Conservation (phyloP, 1,140 invertebrate species). For the Drosophila repletoides region DNA sequence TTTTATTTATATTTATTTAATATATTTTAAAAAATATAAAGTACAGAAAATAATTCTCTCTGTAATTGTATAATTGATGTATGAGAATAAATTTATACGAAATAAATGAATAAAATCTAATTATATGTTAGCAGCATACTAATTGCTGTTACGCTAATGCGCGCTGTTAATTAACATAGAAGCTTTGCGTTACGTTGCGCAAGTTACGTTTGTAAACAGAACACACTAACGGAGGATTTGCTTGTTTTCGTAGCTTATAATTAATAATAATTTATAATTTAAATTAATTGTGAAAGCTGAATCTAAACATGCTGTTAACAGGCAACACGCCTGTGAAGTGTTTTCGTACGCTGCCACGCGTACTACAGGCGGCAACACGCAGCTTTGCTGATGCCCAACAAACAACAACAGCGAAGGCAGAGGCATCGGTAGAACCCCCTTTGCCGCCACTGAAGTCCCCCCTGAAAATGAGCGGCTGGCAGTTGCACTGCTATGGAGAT, state of each 20-base stretch:
- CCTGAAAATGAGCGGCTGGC: constrained; percentile 88
- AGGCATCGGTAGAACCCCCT: not conserved
- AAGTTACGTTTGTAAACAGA: constrained; percentile 23
- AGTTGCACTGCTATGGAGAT: constrained; percentile 89
- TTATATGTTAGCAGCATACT: not conserved
- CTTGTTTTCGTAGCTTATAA: not conserved
- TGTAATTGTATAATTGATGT: too few relatives aligned
- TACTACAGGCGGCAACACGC: not conserved
- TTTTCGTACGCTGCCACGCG: not conserved
- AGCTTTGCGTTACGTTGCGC: constrained; percentile 13
- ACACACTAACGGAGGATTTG: too few relatives aligned
- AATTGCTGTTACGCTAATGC: not conserved
- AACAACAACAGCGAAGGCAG: not conserved
- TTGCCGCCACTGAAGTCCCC: not conserved
- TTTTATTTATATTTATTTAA: too few relatives aligned
- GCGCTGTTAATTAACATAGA: not conserved
- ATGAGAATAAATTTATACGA: too few relatives aligned
- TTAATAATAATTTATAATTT: not conserved
- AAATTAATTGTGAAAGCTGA: not conserved
- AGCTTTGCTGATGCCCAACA: not conserved
- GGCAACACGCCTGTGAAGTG: not conserved
- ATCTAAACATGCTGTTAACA: constrained; percentile 1
- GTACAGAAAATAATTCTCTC: too few relatives aligned
- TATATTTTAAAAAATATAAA: too few relatives aligned
- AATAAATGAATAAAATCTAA: too few relatives aligned